Evolutionary conservation across 2,113 vertebrate species (phyloP), one percentile per base, ranked within the genome.

Genomic region (Chloroceryle aenea): DNA sequence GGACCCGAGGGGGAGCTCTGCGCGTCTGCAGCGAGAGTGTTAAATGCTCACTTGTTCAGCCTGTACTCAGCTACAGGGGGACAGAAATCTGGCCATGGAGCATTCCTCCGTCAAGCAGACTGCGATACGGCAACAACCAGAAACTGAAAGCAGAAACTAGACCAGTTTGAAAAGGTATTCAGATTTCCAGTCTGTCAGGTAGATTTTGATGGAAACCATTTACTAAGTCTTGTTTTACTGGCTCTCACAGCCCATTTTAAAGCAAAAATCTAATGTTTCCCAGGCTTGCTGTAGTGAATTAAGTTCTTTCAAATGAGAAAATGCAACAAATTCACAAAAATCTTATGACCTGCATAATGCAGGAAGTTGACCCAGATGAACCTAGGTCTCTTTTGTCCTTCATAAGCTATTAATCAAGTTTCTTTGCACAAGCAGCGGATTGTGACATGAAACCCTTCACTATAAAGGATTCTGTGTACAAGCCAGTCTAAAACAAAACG

Each of bases 381-480:
- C 88, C 86, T 63, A 64, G 30, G 48, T 81, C 90, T 90, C 76
- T 82, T 89, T 86, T 90, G 93, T 92, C 77, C 83, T 89, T 94
- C 58, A 93, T 85, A 79, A 96, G 79, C 90, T 90, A 86, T 52
- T 92, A 90, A 94, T 93, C 88, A 72, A 85, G 95, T 92, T 95
- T 77, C 77, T 80, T 85, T 92, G 69, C 91, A 95, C 76, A 93
- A 95, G 93, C 76, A 89, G 45, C n/a, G 71, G 87, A 95, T 93
- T 96, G 89, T 96, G 84, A 72, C 71, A 95, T 5, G 58, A 56
- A 95, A 94, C 79, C 87, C 89, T 87, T 89, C 62, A 43, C 19
- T 32, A 97, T 87, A 95, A 95, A 95, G 96, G 95, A 82, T 95
- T 85, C 91, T 95, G 89, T 95, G 93, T 95, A 91, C 66, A 72